Evolutionary conservation across 2,888 invertebrate genomes (phyloP).

Genomic region (Hirtodrosophila confusa): DNA sequence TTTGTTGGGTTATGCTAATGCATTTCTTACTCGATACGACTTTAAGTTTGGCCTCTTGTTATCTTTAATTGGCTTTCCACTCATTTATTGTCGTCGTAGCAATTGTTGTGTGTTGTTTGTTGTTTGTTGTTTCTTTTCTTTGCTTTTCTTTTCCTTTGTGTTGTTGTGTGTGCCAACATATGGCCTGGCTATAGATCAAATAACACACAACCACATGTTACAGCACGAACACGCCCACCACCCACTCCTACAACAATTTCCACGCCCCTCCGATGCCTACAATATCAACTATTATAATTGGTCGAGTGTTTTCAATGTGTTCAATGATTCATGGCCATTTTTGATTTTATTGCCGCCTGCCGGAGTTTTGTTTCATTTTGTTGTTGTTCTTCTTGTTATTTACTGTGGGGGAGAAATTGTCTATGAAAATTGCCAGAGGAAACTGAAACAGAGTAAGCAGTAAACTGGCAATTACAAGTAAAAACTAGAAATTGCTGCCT

Average conservation of each 20-base stretch:
- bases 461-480: constrained; percentile 42
- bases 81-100: constrained; percentile 61
- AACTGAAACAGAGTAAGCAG: constrained; percentile 21
- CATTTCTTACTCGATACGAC: constrained; percentile 30
- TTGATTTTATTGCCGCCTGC: constrained; percentile 61
- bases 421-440: constrained; percentile 15
- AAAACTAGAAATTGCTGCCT: constrained; percentile 18
- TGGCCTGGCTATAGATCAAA: constrained; percentile 59
- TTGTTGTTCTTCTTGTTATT: constrained; percentile 1
- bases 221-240: constrained; percentile 13
- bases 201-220: constrained; percentile 32
- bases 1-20: constrained; percentile 68
- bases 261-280: not conserved
- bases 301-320: constrained; percentile 60
- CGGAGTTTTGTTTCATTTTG: constrained; percentile 15
- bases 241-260: constrained; percentile 13
- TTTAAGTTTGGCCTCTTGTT: constrained; percentile 63
- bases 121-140: not conserved
- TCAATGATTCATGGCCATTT: constrained; percentile 72
- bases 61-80: constrained; percentile 74
- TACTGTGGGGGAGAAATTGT: not conserved
- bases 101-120: constrained; percentile 41
- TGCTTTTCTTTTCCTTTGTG: constrained; percentile 1
- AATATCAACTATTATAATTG: constrained; percentile 64
- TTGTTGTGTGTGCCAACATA: constrained; percentile 39